Conservation (phyloP, 2,113 vertebrate species). For the Burhinus oedicnemus region DNA sequence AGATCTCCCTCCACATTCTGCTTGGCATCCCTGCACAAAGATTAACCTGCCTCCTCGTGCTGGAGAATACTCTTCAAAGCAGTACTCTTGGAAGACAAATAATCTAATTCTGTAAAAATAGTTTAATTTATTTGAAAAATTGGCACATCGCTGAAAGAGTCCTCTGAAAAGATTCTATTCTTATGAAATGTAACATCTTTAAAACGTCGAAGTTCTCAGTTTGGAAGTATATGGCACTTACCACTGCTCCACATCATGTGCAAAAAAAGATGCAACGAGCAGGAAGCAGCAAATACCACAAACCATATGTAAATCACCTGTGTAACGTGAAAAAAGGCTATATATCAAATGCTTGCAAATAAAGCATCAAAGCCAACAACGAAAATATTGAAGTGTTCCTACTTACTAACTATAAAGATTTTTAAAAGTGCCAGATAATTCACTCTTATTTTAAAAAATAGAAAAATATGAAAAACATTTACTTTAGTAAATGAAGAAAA, state of each 20-base stretch:
- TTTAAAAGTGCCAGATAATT: not conserved
- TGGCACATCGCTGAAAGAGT: not conserved
- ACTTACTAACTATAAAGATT: not conserved
- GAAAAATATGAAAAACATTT: not conserved
- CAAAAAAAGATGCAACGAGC: not conserved
- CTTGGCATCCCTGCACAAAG: not conserved
- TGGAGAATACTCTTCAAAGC: not conserved
- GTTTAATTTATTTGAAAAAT: not conserved
- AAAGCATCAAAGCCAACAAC: not conserved
- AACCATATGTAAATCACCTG: not conserved
- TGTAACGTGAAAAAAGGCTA: not conserved
- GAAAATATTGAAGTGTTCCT: not conserved
- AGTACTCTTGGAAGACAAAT: not conserved
- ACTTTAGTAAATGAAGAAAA: not conserved
- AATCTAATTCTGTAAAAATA: not conserved
- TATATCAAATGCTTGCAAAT: not conserved
- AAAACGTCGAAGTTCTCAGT: not conserved
- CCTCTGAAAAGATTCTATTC: not conserved
- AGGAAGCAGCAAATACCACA: not conserved
- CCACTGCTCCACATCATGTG: not conserved
- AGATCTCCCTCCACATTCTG: not conserved
- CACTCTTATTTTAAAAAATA: not conserved
- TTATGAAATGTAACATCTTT: not conserved
- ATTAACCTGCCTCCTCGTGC: not conserved
- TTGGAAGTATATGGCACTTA: not conserved